phyloP scores from a whole-genome alignment of 2,113 vertebrate species.

The Oryzias celebensis region DNA sequence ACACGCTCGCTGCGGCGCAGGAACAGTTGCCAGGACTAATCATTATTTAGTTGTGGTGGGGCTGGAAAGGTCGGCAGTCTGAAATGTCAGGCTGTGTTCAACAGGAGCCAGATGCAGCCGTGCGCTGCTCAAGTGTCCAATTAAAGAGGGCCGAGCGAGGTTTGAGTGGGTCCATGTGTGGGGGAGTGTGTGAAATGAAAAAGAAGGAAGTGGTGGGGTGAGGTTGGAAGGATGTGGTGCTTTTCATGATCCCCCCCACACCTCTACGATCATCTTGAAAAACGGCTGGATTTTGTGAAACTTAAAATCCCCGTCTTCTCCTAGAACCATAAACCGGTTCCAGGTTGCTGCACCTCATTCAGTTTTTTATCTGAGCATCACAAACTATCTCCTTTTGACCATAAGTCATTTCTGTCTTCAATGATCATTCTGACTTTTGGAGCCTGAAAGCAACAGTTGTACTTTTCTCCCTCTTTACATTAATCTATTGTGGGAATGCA shows the following conservation, averaged over 20 bases:
- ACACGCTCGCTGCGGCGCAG: slow-evolving; percentile 79
- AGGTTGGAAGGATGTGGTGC: not conserved
- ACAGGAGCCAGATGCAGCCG: slow-evolving; percentile 86
- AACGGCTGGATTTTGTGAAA: too few species aligned
- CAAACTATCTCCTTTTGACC: too few species aligned
- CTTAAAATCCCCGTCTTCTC: too few species aligned
- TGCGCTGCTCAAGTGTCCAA: slow-evolving; percentile 89
- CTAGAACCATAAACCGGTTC: too few species aligned
- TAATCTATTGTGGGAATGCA: slow-evolving; percentile 55
- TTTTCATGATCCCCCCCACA: not conserved
- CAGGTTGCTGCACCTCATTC: too few species aligned
- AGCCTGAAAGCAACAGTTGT: not conserved
- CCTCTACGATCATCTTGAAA: too few species aligned
- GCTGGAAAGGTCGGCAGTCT: slow-evolving; percentile 98
- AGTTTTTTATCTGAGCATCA: too few species aligned
- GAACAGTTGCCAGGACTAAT: slow-evolving; percentile 94
- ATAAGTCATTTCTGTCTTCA: not conserved
- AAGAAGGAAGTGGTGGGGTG: slow-evolving; percentile 13
- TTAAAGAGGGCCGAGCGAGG: slow-evolving; percentile 85
- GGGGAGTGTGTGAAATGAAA: slow-evolving; percentile 41
- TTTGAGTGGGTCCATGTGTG: slow-evolving; percentile 65
- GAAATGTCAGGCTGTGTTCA: slow-evolving; percentile 98
- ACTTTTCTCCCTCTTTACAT: not conserved
- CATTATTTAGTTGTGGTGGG: slow-evolving; percentile 93
- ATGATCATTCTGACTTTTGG: not conserved